A percentile compares a stretch with the other conserved stretches of the same genome.
phyloP scores from a whole-genome alignment of 2,888 invertebrate species.

The Plagodis dolabraria region DNA sequence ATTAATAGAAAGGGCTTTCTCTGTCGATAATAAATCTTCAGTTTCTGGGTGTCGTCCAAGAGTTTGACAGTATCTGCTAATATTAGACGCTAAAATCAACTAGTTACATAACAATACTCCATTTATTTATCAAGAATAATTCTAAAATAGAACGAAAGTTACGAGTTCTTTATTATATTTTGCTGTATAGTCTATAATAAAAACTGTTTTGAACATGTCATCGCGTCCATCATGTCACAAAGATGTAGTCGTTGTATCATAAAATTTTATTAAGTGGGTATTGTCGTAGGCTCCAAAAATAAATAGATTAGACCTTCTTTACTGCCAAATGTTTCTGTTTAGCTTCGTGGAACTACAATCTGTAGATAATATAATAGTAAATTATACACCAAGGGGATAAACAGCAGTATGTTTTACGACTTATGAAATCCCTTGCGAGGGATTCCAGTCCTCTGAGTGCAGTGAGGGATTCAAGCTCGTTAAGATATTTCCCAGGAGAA shows the following conservation, averaged over 20 bases:
- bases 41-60: slow-evolving; percentile 61
- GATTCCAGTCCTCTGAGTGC: no score
- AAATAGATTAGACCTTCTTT: not conserved
- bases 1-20: slow-evolving; percentile 46
- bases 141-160: slow-evolving; percentile 11
- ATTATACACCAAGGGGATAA: no score
- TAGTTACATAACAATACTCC: slow-evolving; percentile 38
- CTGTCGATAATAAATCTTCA: slow-evolving; percentile 43
- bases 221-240: slow-evolving; percentile 5
- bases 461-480: no score
- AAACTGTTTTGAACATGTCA: slow-evolving; percentile 18
- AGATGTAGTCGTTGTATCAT: not conserved
- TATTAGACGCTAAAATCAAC: slow-evolving; percentile 46
- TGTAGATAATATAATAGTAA: no score
- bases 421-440: no score
- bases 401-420: no score
- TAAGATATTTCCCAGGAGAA: no score
- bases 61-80: slow-evolving; percentile 52
- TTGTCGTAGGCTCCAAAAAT: slow-evolving; percentile 9
- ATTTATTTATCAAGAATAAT: slow-evolving; percentile 14
- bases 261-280: slow-evolving; percentile 7
- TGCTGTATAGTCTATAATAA: slow-evolving; percentile 15
- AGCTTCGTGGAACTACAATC: not conserved
- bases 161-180: slow-evolving; percentile 20
- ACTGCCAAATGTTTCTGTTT: not conserved